phyloP scores from a whole-genome alignment of 2,888 invertebrate species.

The Steromphala cineraria region DNA sequence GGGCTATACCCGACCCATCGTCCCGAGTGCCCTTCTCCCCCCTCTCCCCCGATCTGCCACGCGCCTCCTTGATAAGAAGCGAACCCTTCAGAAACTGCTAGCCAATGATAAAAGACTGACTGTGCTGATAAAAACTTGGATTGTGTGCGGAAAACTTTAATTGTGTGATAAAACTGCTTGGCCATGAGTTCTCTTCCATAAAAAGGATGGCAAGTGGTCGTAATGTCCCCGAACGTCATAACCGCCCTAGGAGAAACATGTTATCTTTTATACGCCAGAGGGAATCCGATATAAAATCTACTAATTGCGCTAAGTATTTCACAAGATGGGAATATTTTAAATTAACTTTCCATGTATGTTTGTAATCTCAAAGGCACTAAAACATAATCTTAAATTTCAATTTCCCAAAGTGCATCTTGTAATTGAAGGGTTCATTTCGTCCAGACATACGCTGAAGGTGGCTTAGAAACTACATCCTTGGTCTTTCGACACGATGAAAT shows the following conservation, averaged over 20 bases:
- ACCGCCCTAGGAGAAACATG: not conserved
- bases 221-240: not conserved
- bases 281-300: not conserved
- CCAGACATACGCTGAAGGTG: no score
- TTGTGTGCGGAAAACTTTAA: constrained; percentile 7
- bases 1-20: no score
- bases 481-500: no score
- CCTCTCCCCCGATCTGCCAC: not conserved
- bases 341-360: not conserved
- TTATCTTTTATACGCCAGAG: not conserved
- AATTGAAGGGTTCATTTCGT: no score
- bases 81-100: not conserved
- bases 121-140: not conserved
- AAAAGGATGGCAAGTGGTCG: not conserved
- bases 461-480: no score
- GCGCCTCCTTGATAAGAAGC: not conserved
- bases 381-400: no score
- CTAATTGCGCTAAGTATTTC: not conserved
- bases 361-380: not conserved
- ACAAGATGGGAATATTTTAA: not conserved
- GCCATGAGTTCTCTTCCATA: not conserved
- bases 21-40: not conserved
- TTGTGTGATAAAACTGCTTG: not conserved
- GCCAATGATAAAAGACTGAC: not conserved
- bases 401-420: no score